Conservation (phyloP, 2,113 vertebrate species). For the Centrocercus urophasianus region DNA sequence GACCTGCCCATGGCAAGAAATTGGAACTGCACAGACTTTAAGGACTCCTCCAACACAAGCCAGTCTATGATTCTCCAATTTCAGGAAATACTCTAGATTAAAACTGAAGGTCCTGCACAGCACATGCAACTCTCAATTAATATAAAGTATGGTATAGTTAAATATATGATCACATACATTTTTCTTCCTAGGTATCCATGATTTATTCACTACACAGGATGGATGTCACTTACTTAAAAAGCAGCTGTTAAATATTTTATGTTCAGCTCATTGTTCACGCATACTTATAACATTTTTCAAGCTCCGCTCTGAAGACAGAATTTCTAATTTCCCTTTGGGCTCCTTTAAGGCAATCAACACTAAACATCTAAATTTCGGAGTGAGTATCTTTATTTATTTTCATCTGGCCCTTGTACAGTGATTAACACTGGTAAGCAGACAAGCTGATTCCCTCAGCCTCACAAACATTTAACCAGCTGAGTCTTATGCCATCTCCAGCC, state of each 20-base stretch:
- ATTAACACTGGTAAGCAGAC: background rate
- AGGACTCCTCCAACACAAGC: background rate
- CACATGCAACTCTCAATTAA: background rate
- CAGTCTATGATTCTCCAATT: background rate
- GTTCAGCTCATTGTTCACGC: background rate
- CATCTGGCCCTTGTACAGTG: background rate
- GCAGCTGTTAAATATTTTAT: background rate
- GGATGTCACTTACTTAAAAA: background rate
- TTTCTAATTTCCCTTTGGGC: background rate
- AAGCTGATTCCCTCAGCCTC: background rate
- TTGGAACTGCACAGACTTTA: background rate
- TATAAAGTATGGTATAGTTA: background rate
- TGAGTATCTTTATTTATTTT: background rate
- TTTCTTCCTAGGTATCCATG: background rate
- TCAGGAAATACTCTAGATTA: accelerated
- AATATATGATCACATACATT: background rate
- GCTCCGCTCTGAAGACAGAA: background rate
- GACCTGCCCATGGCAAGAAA: background rate
- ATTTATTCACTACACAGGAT: background rate
- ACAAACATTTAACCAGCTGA: background rate
- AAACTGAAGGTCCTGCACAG: background rate
- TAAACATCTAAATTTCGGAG: background rate
- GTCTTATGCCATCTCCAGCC: accelerated
- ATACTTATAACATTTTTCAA: background rate
- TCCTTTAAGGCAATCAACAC: background rate